A percentile compares a stretch with the other conserved stretches of the same genome.
These are phyloP conservation scores for Hemibagrus guttatus DNA, from an alignment of 2,797 vertebrate genomes.

Conservation along the genomic window DNA sequence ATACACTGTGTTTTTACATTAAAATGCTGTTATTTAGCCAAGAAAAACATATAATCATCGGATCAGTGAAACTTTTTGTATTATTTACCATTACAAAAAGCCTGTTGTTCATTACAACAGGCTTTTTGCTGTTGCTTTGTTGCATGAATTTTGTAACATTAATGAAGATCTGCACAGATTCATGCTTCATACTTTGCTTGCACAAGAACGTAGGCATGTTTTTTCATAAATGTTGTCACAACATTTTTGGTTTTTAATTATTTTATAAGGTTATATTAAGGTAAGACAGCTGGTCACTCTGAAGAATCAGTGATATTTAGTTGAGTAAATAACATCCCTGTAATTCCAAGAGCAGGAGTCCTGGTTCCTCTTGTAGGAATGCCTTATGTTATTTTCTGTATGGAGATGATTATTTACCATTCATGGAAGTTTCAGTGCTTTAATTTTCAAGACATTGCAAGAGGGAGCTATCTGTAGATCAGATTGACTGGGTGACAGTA, in stretches of 20 bases:
- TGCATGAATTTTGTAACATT: background rate
- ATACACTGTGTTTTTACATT: background rate
- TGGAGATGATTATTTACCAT: background rate
- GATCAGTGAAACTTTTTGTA: background rate
- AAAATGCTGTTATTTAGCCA: too few relatives aligned
- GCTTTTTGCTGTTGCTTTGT: background rate
- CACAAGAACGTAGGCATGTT: background rate
- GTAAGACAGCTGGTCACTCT: background rate
- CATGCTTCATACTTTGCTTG: background rate
- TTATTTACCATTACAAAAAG: too few relatives aligned
- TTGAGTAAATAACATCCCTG: background rate
- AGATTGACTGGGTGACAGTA: too few relatives aligned
- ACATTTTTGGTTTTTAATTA: background rate
- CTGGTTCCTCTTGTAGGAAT: too few relatives aligned
- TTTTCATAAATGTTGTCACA: background rate
- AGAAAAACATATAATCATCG: background rate
- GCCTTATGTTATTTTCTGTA: too few relatives aligned
- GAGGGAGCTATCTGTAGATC: too few relatives aligned
- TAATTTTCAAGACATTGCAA: too few relatives aligned
- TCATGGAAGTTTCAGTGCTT: too few relatives aligned
- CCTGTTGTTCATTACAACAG: background rate
- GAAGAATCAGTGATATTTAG: background rate
- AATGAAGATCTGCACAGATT: background rate
- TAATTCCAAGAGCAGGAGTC: background rate
- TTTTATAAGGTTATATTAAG: background rate